A percentile compares a stretch with the other conserved stretches of the same genome.
These are phyloP conservation scores for Hirtodrosophila trivittata DNA, from an alignment of 2,888 invertebrate genomes.

Conservation along the genomic window DNA sequence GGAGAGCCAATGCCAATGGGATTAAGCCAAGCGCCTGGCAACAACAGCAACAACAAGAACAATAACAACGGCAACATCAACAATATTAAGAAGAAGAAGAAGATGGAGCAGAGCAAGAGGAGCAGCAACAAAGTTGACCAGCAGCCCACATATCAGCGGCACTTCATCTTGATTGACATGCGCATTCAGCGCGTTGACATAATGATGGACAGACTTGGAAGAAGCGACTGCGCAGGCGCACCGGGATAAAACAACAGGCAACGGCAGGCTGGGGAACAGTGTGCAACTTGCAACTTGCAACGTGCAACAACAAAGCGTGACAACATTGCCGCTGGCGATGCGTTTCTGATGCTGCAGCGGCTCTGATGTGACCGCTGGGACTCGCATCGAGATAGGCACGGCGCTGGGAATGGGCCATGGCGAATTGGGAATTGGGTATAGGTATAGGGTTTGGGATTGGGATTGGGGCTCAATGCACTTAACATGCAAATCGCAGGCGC, in stretches of 20 bases:
- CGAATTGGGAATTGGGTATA: neutral
- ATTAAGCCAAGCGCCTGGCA: conserved; percentile 26
- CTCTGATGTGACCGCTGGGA: conserved; percentile 59
- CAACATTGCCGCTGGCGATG: conserved; percentile 62
- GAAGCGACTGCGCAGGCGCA: conserved; percentile 50
- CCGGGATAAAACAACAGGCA: conserved; percentile 24
- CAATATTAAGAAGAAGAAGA: conserved; percentile 7
- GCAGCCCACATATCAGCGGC: conserved; percentile 78
- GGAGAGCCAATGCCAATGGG: conserved; percentile 4
- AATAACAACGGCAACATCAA: conserved; percentile 1
- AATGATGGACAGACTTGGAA: conserved; percentile 83
- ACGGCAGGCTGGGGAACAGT: conserved; percentile 4
- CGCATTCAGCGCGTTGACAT: conserved; percentile 84
- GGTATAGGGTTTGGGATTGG: neutral
- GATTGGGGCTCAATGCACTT: neutral
- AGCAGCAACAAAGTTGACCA: conserved; percentile 17
- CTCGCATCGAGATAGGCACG: conserved; percentile 25
- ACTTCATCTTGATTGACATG: conserved; percentile 84
- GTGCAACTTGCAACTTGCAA: conserved; percentile 22
- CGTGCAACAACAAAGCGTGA: conserved; percentile 55
- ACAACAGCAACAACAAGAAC: conserved; percentile 9
- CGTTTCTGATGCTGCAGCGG: conserved; percentile 44
- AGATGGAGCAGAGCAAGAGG: neutral
- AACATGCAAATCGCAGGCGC: conserved; percentile 51
- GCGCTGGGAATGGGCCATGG: neutral